Evolutionary conservation across 2,888 invertebrate genomes (phyloP).

Genomic region (Aleiodes leptofemur): DNA sequence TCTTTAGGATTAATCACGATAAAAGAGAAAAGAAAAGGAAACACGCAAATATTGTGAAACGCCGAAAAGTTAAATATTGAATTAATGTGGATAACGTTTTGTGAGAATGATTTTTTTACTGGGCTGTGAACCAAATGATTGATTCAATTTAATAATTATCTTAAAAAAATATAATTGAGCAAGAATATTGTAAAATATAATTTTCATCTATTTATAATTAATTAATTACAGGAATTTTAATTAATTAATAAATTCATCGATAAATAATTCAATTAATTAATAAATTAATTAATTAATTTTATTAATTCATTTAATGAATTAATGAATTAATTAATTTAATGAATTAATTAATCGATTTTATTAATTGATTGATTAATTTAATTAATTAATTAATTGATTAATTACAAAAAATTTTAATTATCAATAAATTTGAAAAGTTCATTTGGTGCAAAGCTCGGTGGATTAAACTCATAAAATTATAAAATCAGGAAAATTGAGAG

Average conservation of each 20-base stretch:
- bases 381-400: too few relatives aligned
- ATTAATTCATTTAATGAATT: too few relatives aligned
- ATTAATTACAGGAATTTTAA: too few relatives aligned
- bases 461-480: constrained; percentile 10
- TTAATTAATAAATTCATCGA: too few relatives aligned
- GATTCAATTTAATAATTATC: background rate
- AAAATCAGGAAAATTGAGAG: constrained; percentile 1
- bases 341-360: too few relatives aligned
- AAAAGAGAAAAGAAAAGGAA: background rate
- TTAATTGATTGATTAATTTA: too few relatives aligned
- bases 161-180: too few relatives aligned
- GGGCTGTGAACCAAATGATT: constrained; percentile 20
- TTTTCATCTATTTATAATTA: too few relatives aligned
- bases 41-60: background rate
- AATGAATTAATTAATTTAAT: too few relatives aligned
- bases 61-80: constrained; percentile 9
- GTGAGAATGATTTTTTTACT: constrained; percentile 23
- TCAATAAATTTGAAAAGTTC: background rate
- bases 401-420: background rate
- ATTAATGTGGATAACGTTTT: constrained; percentile 19
- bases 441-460: constrained; percentile 26
- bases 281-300: too few relatives aligned
- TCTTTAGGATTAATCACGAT: constrained; percentile 4
- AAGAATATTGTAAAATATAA: too few relatives aligned
- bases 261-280: background rate